Base-by-base conservation (phyloP, 2,113 vertebrate genomes). In the Burhinus oedicnemus region DNA sequence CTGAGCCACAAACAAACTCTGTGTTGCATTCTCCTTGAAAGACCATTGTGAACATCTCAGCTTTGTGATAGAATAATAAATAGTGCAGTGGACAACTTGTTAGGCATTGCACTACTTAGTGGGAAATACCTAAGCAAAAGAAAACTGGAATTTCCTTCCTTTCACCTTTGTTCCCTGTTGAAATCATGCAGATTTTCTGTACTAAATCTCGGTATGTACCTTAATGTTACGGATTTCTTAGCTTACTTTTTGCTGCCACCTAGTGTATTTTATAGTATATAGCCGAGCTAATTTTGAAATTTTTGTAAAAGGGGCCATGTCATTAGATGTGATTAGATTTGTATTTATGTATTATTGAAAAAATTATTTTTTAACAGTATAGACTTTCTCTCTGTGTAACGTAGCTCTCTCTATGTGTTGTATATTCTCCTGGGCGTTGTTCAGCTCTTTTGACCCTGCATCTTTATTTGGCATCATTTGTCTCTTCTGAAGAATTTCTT, bases 201-300 rank as follows among this genome's bases (percentile, higher is more conserved):
- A 49, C 34, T 36, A 55, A 89, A 32, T 58, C 69, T 34, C 9
- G 1, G 29, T 42, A 51, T 15, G 5, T 29, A 10, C 17, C 8
- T 55, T 65, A 34, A 42, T 2, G 5, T 54, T 60, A n/a, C 0
- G 1, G n/a, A 76, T 83, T 82, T 76, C 25, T 95, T 98, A 72
- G 29, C 94, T 97, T 97, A 84, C 83, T 92, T 95, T 98, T 98
- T 98, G 97, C 97, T 98, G 92, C 98, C 98, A 98, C 89, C 98
- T 98, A 97, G 93, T 83, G 98, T 18, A 42, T 25, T 32, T 77
- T 65, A 76, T 40, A 57, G 40, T 66, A 76, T 42, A 38, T 25
- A 61, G 36, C 26, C 0, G 0, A 90, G 34, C 12, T 74, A 36
- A 75, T 36, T 21, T 49, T 45, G 32, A 87, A 32, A 19, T 47